Evolutionary conservation across 92 coral and sea anemone genomes (phyloP).

Genomic region (Ricordea florida): DNA sequence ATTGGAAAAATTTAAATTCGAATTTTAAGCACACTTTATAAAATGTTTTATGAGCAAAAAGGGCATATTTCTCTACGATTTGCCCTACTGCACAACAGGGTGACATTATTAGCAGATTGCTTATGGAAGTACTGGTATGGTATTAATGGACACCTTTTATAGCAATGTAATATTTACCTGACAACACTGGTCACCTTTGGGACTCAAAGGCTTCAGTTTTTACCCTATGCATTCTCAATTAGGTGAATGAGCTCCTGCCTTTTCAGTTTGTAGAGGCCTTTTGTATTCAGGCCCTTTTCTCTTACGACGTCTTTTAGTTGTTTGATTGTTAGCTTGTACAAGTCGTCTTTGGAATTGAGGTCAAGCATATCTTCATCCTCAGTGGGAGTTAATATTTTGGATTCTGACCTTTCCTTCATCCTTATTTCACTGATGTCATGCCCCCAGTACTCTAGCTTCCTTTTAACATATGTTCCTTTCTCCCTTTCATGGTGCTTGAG

Average conservation of each 20-base stretch:
- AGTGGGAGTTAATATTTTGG: not conserved
- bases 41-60: no score
- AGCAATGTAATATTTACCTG: no score
- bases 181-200: no score
- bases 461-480: conserved; percentile 46
- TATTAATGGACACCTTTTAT: no score
- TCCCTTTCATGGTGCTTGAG: conserved; percentile 46
- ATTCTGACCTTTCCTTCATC: not conserved
- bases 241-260: conserved; percentile 46
- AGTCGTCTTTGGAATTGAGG: conserved; percentile 13
- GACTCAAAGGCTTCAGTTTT: no score
- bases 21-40: not conserved
- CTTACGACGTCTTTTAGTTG: conserved; percentile 42
- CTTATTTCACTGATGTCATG: conserved; percentile 22
- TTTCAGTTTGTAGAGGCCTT: conserved; percentile 64
- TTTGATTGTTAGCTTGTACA: conserved; percentile 25
- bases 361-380: conserved; percentile 21
- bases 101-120: no score
- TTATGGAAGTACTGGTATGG: no score
- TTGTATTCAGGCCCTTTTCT: conserved; percentile 47
- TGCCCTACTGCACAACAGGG: no score
- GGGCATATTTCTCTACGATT: no score
- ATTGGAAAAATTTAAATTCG: not conserved
- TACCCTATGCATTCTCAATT: not conserved
- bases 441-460: conserved; percentile 63